Evolutionary conservation across 1,140 invertebrate species (phyloP).

Genomic region (Amphibalanus amphitrite): DNA sequence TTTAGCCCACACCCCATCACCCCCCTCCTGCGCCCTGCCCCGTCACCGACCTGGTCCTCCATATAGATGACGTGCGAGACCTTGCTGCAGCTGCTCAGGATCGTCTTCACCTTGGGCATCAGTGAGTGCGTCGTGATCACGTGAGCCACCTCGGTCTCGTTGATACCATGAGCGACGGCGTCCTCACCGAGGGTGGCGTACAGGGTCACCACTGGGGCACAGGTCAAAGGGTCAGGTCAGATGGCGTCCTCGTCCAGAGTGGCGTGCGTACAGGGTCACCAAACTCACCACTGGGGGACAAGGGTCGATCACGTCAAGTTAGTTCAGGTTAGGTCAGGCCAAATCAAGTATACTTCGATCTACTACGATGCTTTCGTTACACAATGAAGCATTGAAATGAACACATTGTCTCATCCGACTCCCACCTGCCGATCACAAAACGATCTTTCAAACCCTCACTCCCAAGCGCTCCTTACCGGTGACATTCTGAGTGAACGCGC

Average conservation of each 20-base stretch:
- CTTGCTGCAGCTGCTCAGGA: constrained; percentile 31
- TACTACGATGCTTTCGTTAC: too few relatives aligned
- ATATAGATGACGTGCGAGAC: constrained; percentile 17
- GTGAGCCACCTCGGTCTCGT: constrained; percentile 69
- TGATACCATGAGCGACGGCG: constrained; percentile 84
- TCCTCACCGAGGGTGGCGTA: constrained; percentile 95
- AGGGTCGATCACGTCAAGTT: background rate
- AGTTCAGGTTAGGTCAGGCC: too few relatives aligned
- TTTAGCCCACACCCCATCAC: too few relatives aligned
- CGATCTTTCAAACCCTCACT: too few relatives aligned
- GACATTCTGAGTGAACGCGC: constrained; percentile 81
- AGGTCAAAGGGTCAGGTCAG: background rate
- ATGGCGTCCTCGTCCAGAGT: background rate
- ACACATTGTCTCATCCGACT: too few relatives aligned
- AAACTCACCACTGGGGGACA: background rate
- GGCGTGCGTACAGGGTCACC: background rate
- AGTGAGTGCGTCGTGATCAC: constrained; percentile 79
- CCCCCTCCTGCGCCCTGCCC: too few relatives aligned
- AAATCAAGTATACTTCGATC: too few relatives aligned
- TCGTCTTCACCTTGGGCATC: constrained; percentile 67
- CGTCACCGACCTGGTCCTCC: constrained; percentile 12
- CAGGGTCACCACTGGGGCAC: constrained; percentile 63
- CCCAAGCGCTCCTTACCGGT: too few relatives aligned
- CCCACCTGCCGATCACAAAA: too few relatives aligned
- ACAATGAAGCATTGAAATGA: too few relatives aligned